These are phyloP conservation scores for Archegozetes longisetosus DNA, from an alignment of 1,140 invertebrate genomes.

Conservation along the genomic window DNA sequence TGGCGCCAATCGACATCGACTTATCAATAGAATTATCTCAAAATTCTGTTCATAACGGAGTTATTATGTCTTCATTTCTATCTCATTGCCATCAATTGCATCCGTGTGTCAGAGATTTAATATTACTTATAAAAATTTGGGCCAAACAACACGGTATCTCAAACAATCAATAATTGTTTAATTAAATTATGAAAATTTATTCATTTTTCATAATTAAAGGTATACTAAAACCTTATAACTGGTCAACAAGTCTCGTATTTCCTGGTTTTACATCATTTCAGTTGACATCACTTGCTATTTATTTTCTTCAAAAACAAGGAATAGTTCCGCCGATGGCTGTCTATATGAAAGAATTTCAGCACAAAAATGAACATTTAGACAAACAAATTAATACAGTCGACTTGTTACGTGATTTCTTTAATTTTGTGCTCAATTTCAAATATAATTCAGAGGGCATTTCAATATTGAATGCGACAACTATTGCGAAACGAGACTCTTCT, in stretches of 20 bases:
- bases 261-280: slow-evolving; percentile 15
- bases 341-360: not conserved
- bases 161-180: not conserved
- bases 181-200: not conserved
- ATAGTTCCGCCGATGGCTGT: not conserved
- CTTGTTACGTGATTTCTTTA: slow-evolving; percentile 50
- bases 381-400: slow-evolving; percentile 32
- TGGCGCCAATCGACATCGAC: slow-evolving; percentile 62
- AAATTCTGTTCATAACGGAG: slow-evolving; percentile 4
- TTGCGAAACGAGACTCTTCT: slow-evolving; percentile 46
- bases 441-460: slow-evolving; percentile 54
- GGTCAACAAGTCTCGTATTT: not conserved
- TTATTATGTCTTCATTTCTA: slow-evolving; percentile 7
- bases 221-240: not conserved
- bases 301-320: slow-evolving; percentile 7
- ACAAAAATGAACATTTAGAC: not conserved
- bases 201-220: not conserved
- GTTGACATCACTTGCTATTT: slow-evolving; percentile 8
- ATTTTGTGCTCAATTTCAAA: slow-evolving; percentile 57
- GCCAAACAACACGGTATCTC: slow-evolving; percentile 11
- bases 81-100: not conserved
- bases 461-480: slow-evolving; percentile 41
- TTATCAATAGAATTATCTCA: slow-evolving; percentile 41
- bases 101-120: slow-evolving; percentile 5
- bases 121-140: slow-evolving; percentile 7